These are phyloP conservation scores for Cephonodes hylas DNA, from an alignment of 2,888 invertebrate genomes.

Conservation along the genomic window DNA sequence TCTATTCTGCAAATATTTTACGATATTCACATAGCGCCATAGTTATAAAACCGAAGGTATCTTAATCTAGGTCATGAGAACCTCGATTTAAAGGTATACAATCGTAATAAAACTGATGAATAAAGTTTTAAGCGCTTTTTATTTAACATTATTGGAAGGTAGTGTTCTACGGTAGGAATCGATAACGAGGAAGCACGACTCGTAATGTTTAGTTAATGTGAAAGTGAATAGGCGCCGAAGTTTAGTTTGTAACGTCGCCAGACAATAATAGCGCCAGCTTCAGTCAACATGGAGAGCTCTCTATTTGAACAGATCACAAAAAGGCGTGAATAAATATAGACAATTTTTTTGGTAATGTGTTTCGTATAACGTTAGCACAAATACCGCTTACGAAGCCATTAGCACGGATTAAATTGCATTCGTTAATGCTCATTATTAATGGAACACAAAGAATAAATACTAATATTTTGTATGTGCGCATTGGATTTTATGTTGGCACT, in stretches of 20 bases:
- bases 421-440: not conserved
- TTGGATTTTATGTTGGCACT: not conserved
- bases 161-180: not conserved
- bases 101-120: not conserved
- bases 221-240: not conserved
- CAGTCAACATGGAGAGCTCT: slow-evolving; percentile 52
- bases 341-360: not conserved
- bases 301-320: slow-evolving; percentile 56
- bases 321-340: slow-evolving; percentile 27
- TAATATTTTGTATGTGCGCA: not conserved
- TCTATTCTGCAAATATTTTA: slow-evolving; percentile 27
- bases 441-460: not conserved
- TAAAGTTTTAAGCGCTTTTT: not conserved
- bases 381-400: not conserved
- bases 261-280: slow-evolving; percentile 48
- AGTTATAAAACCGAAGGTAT: not conserved
- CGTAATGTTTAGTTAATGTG: slow-evolving; percentile 1
- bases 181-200: not conserved
- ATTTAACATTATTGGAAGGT: not conserved
- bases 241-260: slow-evolving; percentile 23
- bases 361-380: not conserved
- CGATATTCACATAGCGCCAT: not conserved
- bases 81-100: not conserved
- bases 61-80: slow-evolving; percentile 11
- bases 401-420: not conserved